These are phyloP conservation scores for Cavia aperea DNA, from an alignment of 2,113 vertebrate genomes.

Conservation along the genomic window DNA sequence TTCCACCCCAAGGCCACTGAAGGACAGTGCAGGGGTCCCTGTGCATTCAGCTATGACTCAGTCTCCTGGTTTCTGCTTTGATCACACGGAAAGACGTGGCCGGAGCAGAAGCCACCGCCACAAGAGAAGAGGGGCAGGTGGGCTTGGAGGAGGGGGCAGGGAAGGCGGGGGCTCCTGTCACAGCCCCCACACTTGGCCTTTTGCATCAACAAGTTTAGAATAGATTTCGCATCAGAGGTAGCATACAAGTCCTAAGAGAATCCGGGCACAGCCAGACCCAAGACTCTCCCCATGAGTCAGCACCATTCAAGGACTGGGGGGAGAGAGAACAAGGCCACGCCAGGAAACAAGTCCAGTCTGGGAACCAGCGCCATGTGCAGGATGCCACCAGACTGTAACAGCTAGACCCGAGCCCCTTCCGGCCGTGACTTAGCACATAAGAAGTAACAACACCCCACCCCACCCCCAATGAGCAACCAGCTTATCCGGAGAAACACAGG, in stretches of 20 bases:
- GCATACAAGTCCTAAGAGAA: neutral
- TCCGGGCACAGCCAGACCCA: too few species aligned
- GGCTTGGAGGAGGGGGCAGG: neutral
- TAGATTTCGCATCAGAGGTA: neutral
- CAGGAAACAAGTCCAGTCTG: too few species aligned
- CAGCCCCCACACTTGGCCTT: neutral
- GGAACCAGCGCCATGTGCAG: too few species aligned
- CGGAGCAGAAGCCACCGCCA: neutral
- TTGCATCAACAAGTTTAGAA: neutral
- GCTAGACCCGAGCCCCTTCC: too few species aligned
- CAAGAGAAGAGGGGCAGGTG: neutral
- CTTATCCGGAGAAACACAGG: too few species aligned
- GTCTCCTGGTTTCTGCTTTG: neutral
- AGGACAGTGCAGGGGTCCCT: neutral
- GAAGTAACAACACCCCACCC: too few species aligned
- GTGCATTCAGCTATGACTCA: neutral
- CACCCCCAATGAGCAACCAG: too few species aligned
- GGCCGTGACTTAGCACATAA: too few species aligned
- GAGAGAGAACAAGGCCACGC: too few species aligned
- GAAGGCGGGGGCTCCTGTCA: neutral
- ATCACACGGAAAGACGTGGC: neutral
- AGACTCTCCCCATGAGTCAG: too few species aligned
- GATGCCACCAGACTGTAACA: too few species aligned
- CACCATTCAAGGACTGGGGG: too few species aligned
- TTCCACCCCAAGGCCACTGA: neutral